Evolutionary conservation across 35 echinoderm and acorn worm species (phyloP), one percentile per base, ranked within the genome.

Genomic region (Lytechinus pictus): DNA sequence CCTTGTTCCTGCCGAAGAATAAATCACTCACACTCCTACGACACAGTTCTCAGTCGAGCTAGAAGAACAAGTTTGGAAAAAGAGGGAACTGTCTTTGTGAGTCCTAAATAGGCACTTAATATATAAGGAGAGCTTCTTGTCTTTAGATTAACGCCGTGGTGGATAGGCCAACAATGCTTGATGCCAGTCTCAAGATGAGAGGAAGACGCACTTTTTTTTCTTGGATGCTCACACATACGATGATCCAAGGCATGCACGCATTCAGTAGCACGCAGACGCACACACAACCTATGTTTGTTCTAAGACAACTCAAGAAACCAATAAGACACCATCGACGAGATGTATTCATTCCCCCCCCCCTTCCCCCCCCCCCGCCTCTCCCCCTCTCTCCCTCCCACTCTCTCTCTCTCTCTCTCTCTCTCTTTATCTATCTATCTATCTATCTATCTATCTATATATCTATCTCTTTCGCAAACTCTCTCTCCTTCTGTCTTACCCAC

Each of bases 301-400:
- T 90, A 93, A 57, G 92, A 93, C 92, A 57, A 54, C 53, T 9
- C 88, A 93, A 93, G 92, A 93, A 57, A 54, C 92, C 92, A 93
- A 93, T 93, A 57, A 93, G 92, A 93, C 55, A 93, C 54, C 92
- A 27, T 53, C 57, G 92, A 93, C 57, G 55, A 28, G 28, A 27
- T 93, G 52, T 54, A 9, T 54, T 8, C 24, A 57, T 27, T 5
- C 4, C 52, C 21, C 57, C 24, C 53, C 52, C 3, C 91, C n/a
- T 8, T 93, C 52, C 52, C 28, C 87, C 28, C 1, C 44, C 1
- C 8, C 87, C 16, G 3, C 14, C 87, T 89, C 87, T 52, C 52
- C 33, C 52, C 9, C 87, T 16, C 11, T 66, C 52, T 3, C 87
- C 14, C 16, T 71, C 61, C 61, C 58, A 11, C 12, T 71, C 13